Evolutionary conservation across 2,888 invertebrate species (phyloP), one percentile per base, ranked within the genome.

Genomic region (Rhingia campestris): DNA sequence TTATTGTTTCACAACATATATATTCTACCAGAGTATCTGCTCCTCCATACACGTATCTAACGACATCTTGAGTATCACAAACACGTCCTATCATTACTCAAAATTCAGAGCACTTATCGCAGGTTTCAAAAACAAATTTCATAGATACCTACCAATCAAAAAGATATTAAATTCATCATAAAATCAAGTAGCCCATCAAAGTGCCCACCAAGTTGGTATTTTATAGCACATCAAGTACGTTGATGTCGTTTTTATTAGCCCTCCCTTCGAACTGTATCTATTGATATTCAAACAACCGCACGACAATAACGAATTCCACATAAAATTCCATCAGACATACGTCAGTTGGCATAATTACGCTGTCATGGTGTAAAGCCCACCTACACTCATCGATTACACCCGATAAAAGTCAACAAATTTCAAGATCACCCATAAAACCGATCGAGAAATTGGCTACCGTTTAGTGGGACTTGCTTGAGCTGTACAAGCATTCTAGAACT

Each of bases 361-460:
- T 43, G 58, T 67, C 47, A 3, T 5, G 35, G 35, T 66, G 56
- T 54, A 59, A 67, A 67, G 53, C 43, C 49, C 35, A 14, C 10
- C 39, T 7, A 67, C 66, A 32, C 59, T 70, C 58, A 58, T 58
- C 30, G 14, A 53, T 22, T 22, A 22, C 1, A 2, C 22, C 22
- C 58, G 51, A 47, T 53, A 59, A 58, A 41, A 32, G 63, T 39
- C 53, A 66, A 72, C 59, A 47, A 58, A 53, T 47, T 39, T 79
- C 79, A 66, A 73, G 79, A 59, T 64, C 73, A 22, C 22, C 22
- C 22, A 22, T 22, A 66, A 66, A 70, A 35, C 69, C 70, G 43
- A 43, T 53, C 54, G 54, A 14, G 30, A 14, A 59, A 39, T 72
- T 56, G 76, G 70, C 70, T 56, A 41, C 56, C 49, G 41, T 37